These are phyloP conservation scores for Folsomia manolachei DNA, from an alignment of 2,888 invertebrate species.

Conservation along the genomic window DNA sequence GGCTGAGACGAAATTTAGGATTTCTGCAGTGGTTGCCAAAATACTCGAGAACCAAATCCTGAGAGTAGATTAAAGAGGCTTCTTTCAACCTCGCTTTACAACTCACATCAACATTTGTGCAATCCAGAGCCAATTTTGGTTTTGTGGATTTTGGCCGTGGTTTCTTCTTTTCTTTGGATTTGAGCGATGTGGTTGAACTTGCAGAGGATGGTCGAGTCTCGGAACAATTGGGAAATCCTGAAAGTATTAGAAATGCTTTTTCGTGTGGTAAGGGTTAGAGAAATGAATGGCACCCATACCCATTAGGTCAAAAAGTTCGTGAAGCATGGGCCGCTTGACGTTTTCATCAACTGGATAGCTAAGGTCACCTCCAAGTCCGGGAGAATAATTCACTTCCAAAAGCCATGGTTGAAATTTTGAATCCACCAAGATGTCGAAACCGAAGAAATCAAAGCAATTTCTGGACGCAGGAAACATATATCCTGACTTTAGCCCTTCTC, in stretches of 20 bases:
- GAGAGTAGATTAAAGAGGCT: constrained; percentile 34
- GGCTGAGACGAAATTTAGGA: constrained; percentile 17
- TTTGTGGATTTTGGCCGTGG: too few species aligned
- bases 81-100: constrained; percentile 31
- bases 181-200: constrained; percentile 4
- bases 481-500: constrained; percentile 52
- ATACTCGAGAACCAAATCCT: constrained; percentile 14
- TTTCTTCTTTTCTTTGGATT: constrained; percentile 15
- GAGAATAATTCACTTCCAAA: constrained; percentile 82
- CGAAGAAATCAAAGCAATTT: constrained; percentile 86
- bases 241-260: not conserved
- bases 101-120: constrained; percentile 16
- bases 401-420: constrained; percentile 80
- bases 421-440: constrained; percentile 85
- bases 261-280: constrained; percentile 58
- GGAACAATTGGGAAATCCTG: not conserved
- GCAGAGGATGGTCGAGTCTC: not conserved
- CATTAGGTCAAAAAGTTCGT: constrained; percentile 76
- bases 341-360: constrained; percentile 68
- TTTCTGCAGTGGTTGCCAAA: constrained; percentile 14
- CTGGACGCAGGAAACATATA: constrained; percentile 58
- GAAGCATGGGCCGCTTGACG: constrained; percentile 79
- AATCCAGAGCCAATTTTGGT: constrained; percentile 6
- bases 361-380: constrained; percentile 75
- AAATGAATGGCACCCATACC: too few species aligned